Base-by-base conservation (phyloP, 2,113 vertebrate species). In the Rhinogobius similis region DNA sequence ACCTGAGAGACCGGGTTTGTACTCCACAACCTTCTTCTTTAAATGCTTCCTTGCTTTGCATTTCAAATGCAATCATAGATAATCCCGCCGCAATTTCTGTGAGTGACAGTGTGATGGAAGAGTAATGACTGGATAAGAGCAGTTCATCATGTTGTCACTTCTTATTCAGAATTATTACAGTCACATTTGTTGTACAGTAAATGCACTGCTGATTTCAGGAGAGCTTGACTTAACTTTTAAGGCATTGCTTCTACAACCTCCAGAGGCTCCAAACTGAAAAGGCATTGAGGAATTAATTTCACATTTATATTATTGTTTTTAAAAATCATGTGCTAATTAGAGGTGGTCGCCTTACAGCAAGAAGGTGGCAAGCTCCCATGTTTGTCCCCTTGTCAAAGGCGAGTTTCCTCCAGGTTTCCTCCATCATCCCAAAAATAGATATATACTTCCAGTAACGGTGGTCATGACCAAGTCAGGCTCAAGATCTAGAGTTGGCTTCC, bases 61-160 rank as follows among this genome's bases (percentile, higher is more conserved):
- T 92, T 91, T 90, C 84, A 88, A 90, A 91, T 92, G 90, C 74
- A 92, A 92, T 92, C 90, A 90, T 75, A 71, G 81, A 65, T 84
- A 83, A 90, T 84, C 88, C 80, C 72, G 46, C 65, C 46, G 27
- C 87, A 86, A 82, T 86, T 84, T 79, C 63, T 91, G 76, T 87
- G 89, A 92, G 65, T 87, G 90, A 87, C 90, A 88, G 85, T 62
- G 70, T 71, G 78, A 84, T 68, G 64, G 50, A 62, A 68, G 66
- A 72, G 74, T 80, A 82, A 84, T 81, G 79, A 75, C 72, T 78
- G 70, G 44, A 36, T 72, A 71, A 83, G 62, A 83, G 70, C 58
- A 80, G 79, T 68, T 83, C 67, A 82, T 87, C 82, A 80, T 76
- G 48, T 76, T 18, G 41, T 77, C 66, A 67, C 50, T 65, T 83